Base-by-base conservation (phyloP, 2,888 invertebrate species). In the Calameuta idolon region DNA sequence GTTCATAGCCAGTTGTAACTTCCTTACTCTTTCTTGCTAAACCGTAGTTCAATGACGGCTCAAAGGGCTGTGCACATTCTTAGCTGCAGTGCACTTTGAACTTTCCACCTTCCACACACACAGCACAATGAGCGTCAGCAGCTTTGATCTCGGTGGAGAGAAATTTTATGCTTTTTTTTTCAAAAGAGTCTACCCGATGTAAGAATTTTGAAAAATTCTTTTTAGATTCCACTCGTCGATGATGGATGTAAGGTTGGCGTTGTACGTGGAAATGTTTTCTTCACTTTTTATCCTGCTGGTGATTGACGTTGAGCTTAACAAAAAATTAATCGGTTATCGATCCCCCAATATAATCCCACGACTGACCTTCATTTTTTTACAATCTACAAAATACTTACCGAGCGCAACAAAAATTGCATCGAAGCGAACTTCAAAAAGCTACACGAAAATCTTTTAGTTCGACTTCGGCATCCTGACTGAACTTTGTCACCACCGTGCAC, bases 261-360 rank as follows among this genome's bases (percentile, higher is more conserved):
- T 55, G 9, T 23, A 55, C 9, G 55, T 55, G 23, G 9, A 55
- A 23, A 55, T 55, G 55, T 55, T 55, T 23, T 55, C 55, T 55
- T 23, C 23, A 55, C 55, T 55, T 55, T 55, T 55, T 23, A 23
- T 55, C 0, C 55, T 9, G 55, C 23, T 1, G 1, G 55, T 55
- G 55, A 55, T 55, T 2, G 55, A 55, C 55, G 55, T 55, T 23
- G 55, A 55, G 55, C 55, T 55, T 11, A 79, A 73, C 77, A 79
- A 79, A 74, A 79, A 40, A 71, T 37, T 79, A 78, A 78, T 78
- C 74, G 77, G 34, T 78, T 78, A 79, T 79, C 76, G 79, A 79
- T 79, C 79, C 74, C 74, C 34, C 55, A 23, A 9, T 23, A 55
- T 55, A 55, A 55, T 40, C 37, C 75, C 69, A 33, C 33, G 68